These are phyloP conservation scores for Atrichornis clamosus DNA, from an alignment of 2,113 vertebrate genomes.

Conservation along the genomic window DNA sequence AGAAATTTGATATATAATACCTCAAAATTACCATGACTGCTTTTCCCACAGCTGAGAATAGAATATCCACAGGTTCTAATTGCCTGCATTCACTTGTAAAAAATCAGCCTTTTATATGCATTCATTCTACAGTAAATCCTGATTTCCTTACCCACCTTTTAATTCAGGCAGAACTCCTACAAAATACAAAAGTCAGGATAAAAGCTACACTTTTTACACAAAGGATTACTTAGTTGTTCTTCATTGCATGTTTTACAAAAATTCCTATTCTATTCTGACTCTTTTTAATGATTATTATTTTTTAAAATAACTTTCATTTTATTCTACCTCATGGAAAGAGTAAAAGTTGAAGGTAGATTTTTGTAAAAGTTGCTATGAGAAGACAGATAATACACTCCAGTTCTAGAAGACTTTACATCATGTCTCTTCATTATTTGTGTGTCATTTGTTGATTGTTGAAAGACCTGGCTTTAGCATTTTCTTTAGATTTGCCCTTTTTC, in stretches of 20 bases:
- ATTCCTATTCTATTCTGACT: background rate
- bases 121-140: background rate
- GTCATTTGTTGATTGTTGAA: background rate
- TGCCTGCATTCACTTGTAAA: background rate
- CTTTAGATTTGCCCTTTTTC: background rate
- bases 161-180: background rate
- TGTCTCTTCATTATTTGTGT: background rate
- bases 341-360: background rate
- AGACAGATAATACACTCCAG: background rate
- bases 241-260: background rate
- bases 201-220: background rate
- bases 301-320: background rate
- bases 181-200: background rate
- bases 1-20: background rate
- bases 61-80: background rate
- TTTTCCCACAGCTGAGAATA: background rate
- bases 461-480: background rate
- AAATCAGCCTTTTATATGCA: background rate
- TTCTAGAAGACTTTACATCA: background rate
- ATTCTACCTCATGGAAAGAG: background rate
- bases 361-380: background rate
- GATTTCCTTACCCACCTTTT: background rate
- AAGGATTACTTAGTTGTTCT: background rate
- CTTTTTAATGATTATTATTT: background rate
- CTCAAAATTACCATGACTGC: background rate